phyloP scores from a whole-genome alignment of 1,140 invertebrate species.

The Bombus picipes region DNA sequence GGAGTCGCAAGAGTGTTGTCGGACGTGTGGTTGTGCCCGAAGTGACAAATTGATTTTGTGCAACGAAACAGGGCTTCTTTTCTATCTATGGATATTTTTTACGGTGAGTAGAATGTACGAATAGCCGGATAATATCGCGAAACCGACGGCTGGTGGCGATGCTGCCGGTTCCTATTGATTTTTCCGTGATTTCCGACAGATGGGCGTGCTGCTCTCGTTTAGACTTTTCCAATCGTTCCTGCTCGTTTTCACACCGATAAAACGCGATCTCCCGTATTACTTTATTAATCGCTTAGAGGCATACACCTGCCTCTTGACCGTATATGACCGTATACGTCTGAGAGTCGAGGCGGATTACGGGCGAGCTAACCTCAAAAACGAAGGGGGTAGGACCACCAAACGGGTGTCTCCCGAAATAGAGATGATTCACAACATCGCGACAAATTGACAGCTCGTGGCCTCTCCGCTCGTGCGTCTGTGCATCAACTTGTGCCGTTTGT shows the following conservation, averaged over 20 bases:
- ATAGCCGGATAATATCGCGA: constrained; percentile 30
- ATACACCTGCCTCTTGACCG: no score
- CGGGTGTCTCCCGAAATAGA: constrained; percentile 76
- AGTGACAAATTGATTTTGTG: constrained; percentile 72
- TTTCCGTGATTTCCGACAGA: constrained; percentile 59
- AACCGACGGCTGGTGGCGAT: constrained; percentile 17
- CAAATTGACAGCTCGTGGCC: constrained; percentile 68
- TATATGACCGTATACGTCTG: background rate
- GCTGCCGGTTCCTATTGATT: constrained; percentile 64
- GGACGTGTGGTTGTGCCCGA: constrained; percentile 68
- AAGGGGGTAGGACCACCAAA: constrained; percentile 57
- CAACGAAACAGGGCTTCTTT: constrained; percentile 55
- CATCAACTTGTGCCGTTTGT: background rate
- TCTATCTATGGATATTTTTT: constrained; percentile 70
- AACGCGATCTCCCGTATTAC: background rate
- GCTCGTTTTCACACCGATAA: background rate
- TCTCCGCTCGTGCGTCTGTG: background rate
- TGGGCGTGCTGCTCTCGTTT: constrained; percentile 68
- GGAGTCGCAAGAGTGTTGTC: constrained; percentile 73
- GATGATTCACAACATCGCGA: constrained; percentile 71
- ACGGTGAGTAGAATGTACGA: constrained; percentile 62
- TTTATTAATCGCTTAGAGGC: background rate
- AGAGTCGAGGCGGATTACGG: constrained; percentile 16
- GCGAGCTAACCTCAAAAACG: constrained; percentile 72
- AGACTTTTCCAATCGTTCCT: constrained; percentile 23